Evolutionary conservation across 2,113 vertebrate genomes (phyloP), one percentile per base, ranked within the genome.

Genomic region (Lanius collurio): DNA sequence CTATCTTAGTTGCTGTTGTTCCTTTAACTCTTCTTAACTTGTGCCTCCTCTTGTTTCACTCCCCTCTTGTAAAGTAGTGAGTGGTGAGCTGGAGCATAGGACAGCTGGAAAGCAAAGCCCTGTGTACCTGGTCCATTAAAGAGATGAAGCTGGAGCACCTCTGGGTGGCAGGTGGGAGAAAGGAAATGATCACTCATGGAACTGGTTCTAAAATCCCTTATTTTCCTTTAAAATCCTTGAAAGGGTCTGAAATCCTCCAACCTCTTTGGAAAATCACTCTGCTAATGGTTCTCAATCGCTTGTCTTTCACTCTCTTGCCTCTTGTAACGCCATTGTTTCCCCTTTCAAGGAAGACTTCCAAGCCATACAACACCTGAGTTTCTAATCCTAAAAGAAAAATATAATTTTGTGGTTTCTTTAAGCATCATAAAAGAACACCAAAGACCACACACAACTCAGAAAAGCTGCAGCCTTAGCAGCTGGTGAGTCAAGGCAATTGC

Each of bases 351-450:
- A 89, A 46, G 87, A 78, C 75, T 91, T 91, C 47, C 39, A 67
- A 74, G 39, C n/a, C 35, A 75, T 56, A 35, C 42, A 71, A 68
- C 44, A 60, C 57, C 65, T 68, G 70, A 91, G 71, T 85, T 94
- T 89, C 56, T 87, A 75, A 82, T 60, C 55, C 53, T 50, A 71
- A 71, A 94, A 89, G 23, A 88, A 92, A 92, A 89, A 94, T 68
- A 28, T 18, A 7, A 75, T 71, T 63, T 74, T 0, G 4, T 30
- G 3, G 10, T 68, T 87, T 84, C 33, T 91, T 96, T 49, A 56
- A 5, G 13, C 47, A 26, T 60, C 37, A 60, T 90, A 60, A 89
- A 87, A 64, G 78, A 46, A 49, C 53, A 33, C 22, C 0, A 3
- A 84, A 67, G 78, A 68, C 56, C 33, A 75, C 77, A 60, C 0